Base-by-base conservation (phyloP, 2,113 vertebrate species). In the Hystrix brachyura region DNA sequence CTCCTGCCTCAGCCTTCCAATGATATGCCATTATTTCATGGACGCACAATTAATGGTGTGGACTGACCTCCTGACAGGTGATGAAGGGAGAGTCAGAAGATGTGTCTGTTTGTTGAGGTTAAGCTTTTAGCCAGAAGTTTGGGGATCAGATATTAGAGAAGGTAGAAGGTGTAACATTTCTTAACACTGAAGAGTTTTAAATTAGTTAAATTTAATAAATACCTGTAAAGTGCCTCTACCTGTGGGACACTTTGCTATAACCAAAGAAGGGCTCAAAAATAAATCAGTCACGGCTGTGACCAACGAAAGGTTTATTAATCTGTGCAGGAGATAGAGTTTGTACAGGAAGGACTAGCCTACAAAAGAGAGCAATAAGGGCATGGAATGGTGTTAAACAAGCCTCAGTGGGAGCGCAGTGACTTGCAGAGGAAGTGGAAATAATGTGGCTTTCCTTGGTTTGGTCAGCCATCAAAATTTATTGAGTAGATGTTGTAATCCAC, bases 181-280 rank as follows among this genome's bases (percentile, higher is more conserved):
- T 80, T 94, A 94, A 96, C 38, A 72, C 18, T 14, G 7, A 51
- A 74, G 59, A 80, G 11, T 18, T 29, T 67, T 91, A 18, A 51
- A 23, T 95, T 84, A 90, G 57, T 88, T 51, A 59, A 95, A 87
- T 48, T 87, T 21, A 60, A 4, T 74, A 91, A 91, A 80, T 3
- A 27, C 19, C n/a, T 76, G n/a, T 88, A 17, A 74, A 60, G 5
- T 59, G 38, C 21, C 67, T 87, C 15, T 90, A 43, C 69, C 9
- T 59, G 19, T 57, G 60, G n/a, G 27, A 46, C 25, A 64, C 87
- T 93, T 85, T 86, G 43, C 51, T 67, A 53, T 59, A 78, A 9
- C 86, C 27, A 91, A 43, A 89, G n/a, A 15, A 46, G 51, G 4
- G 43, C 74, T 85, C 34, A 80, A 32, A 89, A 48, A 57, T 88